Conservation (phyloP, 2,797 vertebrate species). For the Chrysocyon brachyurus region DNA sequence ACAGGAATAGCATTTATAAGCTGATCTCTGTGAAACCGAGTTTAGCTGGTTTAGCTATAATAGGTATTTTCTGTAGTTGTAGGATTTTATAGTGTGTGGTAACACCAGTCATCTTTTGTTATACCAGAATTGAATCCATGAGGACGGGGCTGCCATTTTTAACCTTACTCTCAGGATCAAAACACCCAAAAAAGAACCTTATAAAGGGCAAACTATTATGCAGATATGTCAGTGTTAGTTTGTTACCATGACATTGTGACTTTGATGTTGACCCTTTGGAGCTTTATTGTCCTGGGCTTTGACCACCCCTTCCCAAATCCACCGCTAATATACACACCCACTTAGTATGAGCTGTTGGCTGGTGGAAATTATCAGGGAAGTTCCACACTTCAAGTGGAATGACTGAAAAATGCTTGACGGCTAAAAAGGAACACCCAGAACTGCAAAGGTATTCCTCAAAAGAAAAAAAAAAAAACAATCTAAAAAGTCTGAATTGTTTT, state of each 20-base stretch:
- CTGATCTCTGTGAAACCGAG: not conserved
- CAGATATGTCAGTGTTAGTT: not conserved
- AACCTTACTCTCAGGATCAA: constrained; percentile 10
- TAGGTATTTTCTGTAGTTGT: not conserved
- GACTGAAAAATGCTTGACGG: not conserved
- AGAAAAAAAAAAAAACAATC: not conserved
- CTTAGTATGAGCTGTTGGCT: not conserved
- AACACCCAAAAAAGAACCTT: not conserved
- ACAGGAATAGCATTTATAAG: not conserved
- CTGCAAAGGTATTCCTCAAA: not conserved
- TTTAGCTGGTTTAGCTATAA: not conserved
- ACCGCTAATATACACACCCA: not conserved
- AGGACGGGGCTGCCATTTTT: not conserved
- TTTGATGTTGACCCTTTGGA: not conserved
- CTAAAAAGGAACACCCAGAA: constrained; percentile 8
- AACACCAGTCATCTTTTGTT: not conserved
- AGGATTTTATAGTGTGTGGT: not conserved
- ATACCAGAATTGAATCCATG: not conserved
- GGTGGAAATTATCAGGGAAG: not conserved
- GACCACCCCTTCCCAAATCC: not conserved
- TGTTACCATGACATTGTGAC: not conserved
- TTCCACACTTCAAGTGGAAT: not conserved
- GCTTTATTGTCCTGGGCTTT: not conserved
- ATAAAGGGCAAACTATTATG: not conserved
- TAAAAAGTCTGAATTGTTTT: not conserved